Evolutionary conservation across 1,140 invertebrate species (phyloP).

Genomic region (Streblospio benedicti): DNA sequence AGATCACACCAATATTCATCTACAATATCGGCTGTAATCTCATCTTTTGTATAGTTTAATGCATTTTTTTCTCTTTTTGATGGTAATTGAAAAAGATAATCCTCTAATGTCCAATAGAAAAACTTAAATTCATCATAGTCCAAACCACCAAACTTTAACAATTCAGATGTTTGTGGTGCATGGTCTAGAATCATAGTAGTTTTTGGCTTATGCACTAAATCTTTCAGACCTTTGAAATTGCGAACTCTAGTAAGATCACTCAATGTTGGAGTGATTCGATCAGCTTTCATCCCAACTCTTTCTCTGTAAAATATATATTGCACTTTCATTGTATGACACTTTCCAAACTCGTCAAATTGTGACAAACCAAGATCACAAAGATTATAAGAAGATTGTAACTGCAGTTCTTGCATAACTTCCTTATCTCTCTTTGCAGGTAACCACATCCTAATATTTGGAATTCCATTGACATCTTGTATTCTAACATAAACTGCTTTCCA

Average conservation of each 20-base stretch:
- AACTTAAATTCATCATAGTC: slow-evolving; percentile 81
- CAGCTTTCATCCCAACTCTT: slow-evolving; percentile 87
- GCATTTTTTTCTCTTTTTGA: slow-evolving; percentile 51
- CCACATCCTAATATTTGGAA: slow-evolving; percentile 11
- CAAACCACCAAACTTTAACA: slow-evolving; percentile 89
- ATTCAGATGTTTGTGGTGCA: slow-evolving; percentile 84
- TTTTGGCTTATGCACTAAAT: slow-evolving; percentile 32
- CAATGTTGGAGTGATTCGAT: slow-evolving; percentile 66
- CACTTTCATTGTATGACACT: slow-evolving; percentile 97
- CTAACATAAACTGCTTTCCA: slow-evolving; percentile 96
- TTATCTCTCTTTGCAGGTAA: slow-evolving; percentile 25
- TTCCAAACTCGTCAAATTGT: slow-evolving; percentile 95
- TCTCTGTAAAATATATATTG: slow-evolving; percentile 99
- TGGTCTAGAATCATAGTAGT: slow-evolving; percentile 77
- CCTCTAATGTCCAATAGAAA: slow-evolving; percentile 81
- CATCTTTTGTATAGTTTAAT: slow-evolving; percentile 93
- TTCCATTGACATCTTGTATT: slow-evolving; percentile 69
- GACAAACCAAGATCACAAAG: slow-evolving; percentile 68
- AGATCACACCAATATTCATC: slow-evolving; percentile 95
- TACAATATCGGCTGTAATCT: slow-evolving; percentile 89
- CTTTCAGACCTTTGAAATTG: slow-evolving; percentile 26
- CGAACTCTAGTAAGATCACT: slow-evolving; percentile 19
- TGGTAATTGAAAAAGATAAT: slow-evolving; percentile 53
- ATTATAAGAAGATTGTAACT: slow-evolving; percentile 83
- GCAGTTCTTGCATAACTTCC: slow-evolving; percentile 57